These are phyloP conservation scores for Synanthedon myopaeformis DNA, from an alignment of 2,888 invertebrate species.

Conservation along the genomic window DNA sequence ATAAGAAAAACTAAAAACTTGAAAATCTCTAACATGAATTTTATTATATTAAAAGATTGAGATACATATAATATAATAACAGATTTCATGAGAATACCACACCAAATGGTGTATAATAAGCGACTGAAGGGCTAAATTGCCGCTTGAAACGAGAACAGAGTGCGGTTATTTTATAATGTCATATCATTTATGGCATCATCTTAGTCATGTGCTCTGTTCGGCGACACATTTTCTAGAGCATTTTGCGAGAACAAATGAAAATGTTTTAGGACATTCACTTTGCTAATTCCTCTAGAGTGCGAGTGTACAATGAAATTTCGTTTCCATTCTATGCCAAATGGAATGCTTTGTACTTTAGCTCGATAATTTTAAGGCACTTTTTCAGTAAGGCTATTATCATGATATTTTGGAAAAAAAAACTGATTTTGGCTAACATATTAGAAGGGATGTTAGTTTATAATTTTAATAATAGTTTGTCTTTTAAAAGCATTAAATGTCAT, in stretches of 20 bases:
- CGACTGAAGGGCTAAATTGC: background rate
- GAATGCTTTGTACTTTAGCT: too few relatives aligned
- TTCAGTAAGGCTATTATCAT: too few relatives aligned
- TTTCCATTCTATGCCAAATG: too few relatives aligned
- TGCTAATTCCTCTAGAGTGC: background rate
- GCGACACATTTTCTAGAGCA: conserved; percentile 18
- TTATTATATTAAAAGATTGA: too few relatives aligned
- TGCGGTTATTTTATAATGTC: conserved; percentile 3
- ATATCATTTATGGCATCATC: conserved; percentile 21
- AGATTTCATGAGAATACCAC: background rate
- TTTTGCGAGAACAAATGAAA: conserved; percentile 21
- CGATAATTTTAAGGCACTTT: too few relatives aligned
- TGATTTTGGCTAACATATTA: too few relatives aligned
- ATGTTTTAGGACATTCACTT: conserved; percentile 4
- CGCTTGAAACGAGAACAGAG: background rate
- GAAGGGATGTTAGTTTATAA: too few relatives aligned
- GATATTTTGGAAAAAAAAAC: too few relatives aligned
- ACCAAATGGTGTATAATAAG: background rate
- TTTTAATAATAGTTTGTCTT: too few relatives aligned
- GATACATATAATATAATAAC: background rate
- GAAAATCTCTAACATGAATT: too few relatives aligned
- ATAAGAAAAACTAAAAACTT: too few relatives aligned
- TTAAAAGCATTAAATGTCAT: too few relatives aligned
- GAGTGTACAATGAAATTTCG: background rate
- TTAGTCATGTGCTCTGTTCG: conserved; percentile 13